Percentiles rank a stretch among this genome's conserved stretches.
phyloP scores from a whole-genome alignment of 2,113 vertebrate genomes.

The Regulus satrapa region DNA sequence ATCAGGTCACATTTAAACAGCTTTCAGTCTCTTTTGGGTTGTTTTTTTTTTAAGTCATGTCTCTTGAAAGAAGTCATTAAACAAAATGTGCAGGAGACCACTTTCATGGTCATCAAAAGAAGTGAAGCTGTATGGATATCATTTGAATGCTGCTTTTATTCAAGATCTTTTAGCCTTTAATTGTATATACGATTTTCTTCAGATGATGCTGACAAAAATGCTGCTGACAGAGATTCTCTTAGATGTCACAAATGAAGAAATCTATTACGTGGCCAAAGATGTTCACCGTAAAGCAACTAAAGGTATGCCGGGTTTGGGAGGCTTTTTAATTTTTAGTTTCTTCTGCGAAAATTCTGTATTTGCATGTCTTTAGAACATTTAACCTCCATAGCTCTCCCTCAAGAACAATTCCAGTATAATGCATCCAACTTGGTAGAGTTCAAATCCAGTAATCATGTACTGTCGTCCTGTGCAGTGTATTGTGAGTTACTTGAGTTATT shows the following conservation, averaged over 20 bases:
- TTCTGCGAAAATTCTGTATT: conserved; percentile 60
- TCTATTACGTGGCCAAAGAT: conserved; percentile 90
- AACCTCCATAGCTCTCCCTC: conserved; percentile 52
- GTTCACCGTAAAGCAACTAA: conserved; percentile 95
- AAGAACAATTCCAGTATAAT: conserved; percentile 59
- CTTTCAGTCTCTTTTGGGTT: background rate
- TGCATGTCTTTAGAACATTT: conserved; percentile 73
- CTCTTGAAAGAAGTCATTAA: background rate
- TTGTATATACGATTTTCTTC: background rate
- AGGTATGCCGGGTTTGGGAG: conserved; percentile 72
- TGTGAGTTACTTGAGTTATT: conserved; percentile 66
- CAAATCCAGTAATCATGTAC: conserved; percentile 55
- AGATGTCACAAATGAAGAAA: conserved; percentile 97
- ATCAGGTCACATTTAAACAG: background rate
- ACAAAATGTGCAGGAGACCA: background rate
- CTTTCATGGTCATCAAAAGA: background rate
- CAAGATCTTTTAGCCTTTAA: background rate
- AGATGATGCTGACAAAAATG: conserved; percentile 97
- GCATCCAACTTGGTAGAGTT: conserved; percentile 41
- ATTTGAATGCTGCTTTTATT: background rate
- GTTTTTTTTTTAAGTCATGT: background rate
- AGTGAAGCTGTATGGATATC: background rate
- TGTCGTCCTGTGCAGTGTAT: conserved; percentile 61
- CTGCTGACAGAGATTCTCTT: conserved; percentile 95
- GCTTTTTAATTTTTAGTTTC: background rate